Base-by-base conservation (phyloP, 1,140 invertebrate species). In the Lordiphosa clarofinis region DNA sequence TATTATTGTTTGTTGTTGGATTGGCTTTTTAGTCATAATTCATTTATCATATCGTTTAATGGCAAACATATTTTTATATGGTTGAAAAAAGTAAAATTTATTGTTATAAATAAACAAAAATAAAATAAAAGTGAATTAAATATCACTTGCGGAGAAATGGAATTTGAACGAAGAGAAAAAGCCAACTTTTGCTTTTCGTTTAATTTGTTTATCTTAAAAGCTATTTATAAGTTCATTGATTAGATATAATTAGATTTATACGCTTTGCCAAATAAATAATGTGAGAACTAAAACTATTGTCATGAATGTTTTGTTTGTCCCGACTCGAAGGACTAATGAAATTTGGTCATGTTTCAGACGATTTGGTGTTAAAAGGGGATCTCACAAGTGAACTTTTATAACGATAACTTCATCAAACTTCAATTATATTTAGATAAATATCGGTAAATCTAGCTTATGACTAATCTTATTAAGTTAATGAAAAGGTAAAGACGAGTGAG, bases 11-110 rank as follows among this genome's bases (percentile, higher is more conserved):
- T 39, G 58, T 60, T 57, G 39, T 59, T 64, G 67, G 62, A 47
- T 57, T 71, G 59, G 46, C 49, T 66, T 65, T 56, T 60, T 8
- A 56, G 42, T 38, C 55, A 73, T 73, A 56, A 68, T 58, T 73
- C 54, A 73, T 73, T 73, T 73, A 57, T 73, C 58, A 57, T 55
- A 19, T 62, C 40, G 31, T 46, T 56, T 39, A 35, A 28, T 48
- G n/a, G 24, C 8, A 37, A 28, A 55, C 47, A 61, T 62, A 28
- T 24, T 55, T 28, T 24, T 35, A 37, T 50, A 60, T 52, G 40
- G 36, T 31, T 31, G 38, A 40, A 58, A 35, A 11, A 44, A 21
- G 15, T 31, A 7, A 7, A 31, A 31, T 19, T 42, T 19, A 9
- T 21, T 31, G 21, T 12, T 10, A 31, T 10, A 31, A 33, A 46